phyloP scores from a whole-genome alignment of 2,888 invertebrate genomes.

The Phasia obesa region DNA sequence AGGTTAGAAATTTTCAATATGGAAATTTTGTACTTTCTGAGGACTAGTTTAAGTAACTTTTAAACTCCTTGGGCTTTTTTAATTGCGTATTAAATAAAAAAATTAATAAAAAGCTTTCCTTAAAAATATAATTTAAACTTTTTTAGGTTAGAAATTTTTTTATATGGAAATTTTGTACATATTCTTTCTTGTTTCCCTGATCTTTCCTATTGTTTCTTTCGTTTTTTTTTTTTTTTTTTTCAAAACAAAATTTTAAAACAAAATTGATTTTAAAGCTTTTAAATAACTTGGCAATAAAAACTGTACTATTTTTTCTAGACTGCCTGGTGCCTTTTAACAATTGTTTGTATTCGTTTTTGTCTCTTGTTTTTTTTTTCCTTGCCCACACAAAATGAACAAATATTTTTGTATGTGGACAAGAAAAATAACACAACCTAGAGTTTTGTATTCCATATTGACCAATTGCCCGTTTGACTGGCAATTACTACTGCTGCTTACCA shows the following conservation, averaged over 20 bases:
- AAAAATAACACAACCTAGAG: constrained; percentile 36
- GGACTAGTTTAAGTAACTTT: too few species aligned
- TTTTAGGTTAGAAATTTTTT: too few species aligned
- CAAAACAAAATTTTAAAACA: background rate
- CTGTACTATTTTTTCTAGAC: constrained; percentile 54
- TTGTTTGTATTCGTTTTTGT: constrained; percentile 24
- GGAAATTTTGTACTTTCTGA: too few species aligned
- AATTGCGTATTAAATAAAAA: too few species aligned
- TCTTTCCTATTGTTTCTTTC: background rate
- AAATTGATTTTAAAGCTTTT: constrained; percentile 13
- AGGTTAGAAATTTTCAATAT: too few species aligned
- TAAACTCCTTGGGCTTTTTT: too few species aligned
- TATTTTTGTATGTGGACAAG: constrained; percentile 2
- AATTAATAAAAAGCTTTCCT: too few species aligned
- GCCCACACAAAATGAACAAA: constrained; percentile 35
- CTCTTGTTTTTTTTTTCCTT: constrained; percentile 7
- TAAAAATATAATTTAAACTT: too few species aligned
- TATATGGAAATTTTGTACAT: too few species aligned
- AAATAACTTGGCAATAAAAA: background rate
- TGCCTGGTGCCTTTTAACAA: constrained; percentile 62
- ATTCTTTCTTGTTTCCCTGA: too few species aligned
- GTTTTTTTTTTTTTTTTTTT: background rate
- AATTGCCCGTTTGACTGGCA: constrained; percentile 57
- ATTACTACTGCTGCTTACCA: constrained; percentile 46
- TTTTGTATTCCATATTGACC: constrained; percentile 55